These are phyloP conservation scores for Baccha elongata DNA, from an alignment of 2,888 invertebrate genomes.

Conservation along the genomic window DNA sequence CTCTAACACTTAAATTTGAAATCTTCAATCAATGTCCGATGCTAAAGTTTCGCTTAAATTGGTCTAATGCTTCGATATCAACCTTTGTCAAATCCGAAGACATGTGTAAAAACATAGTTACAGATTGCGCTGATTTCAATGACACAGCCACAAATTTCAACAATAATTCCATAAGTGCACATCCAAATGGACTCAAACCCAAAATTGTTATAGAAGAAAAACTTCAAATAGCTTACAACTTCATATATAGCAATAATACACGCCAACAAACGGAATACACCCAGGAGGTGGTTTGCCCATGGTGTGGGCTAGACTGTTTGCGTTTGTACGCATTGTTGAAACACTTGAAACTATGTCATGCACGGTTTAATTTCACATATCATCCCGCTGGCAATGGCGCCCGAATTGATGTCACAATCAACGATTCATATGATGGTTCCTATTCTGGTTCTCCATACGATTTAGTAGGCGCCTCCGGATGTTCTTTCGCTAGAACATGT, in stretches of 20 bases:
- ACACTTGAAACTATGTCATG: conserved; percentile 96
- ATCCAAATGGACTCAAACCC: conserved; percentile 56
- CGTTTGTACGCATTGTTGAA: conserved; percentile 94
- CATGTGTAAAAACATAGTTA: conserved; percentile 72
- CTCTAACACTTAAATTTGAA: conserved; percentile 85
- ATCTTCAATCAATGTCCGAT: conserved; percentile 91
- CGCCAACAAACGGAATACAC: conserved; percentile 97
- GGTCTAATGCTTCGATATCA: conserved; percentile 87
- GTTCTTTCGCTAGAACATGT: conserved; percentile 86
- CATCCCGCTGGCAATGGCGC: conserved; percentile 85
- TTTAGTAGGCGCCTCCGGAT: conserved; percentile 89
- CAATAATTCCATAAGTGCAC: conserved; percentile 77
- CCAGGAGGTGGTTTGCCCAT: conserved; percentile 96
- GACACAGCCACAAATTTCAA: conserved; percentile 75
- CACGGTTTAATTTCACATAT: conserved; percentile 96
- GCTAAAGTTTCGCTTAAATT: conserved; percentile 92
- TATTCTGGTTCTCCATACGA: conserved; percentile 97
- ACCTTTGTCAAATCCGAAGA: conserved; percentile 77
- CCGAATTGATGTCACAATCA: conserved; percentile 96
- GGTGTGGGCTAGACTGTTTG: conserved; percentile 96
- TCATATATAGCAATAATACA: conserved; percentile 96
- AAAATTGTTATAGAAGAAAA: conserved; percentile 81
- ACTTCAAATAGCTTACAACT: conserved; percentile 96
- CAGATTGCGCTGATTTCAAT: conserved; percentile 60
- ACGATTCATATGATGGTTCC: conserved; percentile 97